Percentiles rank a stretch among this genome's conserved stretches.
Evolutionary conservation across 2,888 invertebrate species (phyloP).

Genomic region (Quadriops clusia): DNA sequence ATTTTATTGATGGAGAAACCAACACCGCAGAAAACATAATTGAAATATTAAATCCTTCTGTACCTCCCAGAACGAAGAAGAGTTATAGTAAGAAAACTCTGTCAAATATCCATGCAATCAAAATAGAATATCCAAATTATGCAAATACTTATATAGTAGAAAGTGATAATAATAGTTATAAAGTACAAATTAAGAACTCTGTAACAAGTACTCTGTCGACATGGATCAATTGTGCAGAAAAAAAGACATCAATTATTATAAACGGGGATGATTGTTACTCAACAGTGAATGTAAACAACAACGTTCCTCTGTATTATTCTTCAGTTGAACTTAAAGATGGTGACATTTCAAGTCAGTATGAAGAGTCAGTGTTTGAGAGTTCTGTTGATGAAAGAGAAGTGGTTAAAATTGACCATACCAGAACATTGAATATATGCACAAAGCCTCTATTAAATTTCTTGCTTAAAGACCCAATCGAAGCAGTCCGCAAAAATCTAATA

Average conservation of each 20-base stretch:
- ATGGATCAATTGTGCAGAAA: constrained; percentile 27
- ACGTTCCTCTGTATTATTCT: constrained; percentile 58
- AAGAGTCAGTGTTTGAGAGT: constrained; percentile 2
- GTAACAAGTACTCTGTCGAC: constrained; percentile 25
- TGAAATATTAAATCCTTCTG: too few species aligned
- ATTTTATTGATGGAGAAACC: too few species aligned
- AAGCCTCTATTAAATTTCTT: constrained; percentile 45
- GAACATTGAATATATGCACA: constrained; percentile 3
- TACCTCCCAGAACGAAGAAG: too few species aligned
- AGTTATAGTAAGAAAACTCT: too few species aligned
- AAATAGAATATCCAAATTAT: constrained; percentile 5
- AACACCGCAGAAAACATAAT: too few species aligned
- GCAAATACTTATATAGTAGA: constrained; percentile 10
- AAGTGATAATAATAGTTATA: constrained; percentile 35
- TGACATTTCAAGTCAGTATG: constrained; percentile 6
- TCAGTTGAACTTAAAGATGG: constrained; percentile 59
- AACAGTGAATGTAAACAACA: constrained; percentile 57
- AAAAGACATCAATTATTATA: constrained; percentile 61
- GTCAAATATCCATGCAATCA: constrained; percentile 3
- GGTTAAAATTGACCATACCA: neutral
- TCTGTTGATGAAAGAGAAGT: neutral
- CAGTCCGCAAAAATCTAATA: constrained; percentile 59
- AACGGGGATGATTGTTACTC: constrained; percentile 64
- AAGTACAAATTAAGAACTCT: constrained; percentile 42
- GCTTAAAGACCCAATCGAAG: constrained; percentile 62